Percentiles rank a stretch among this genome's conserved stretches.
phyloP scores from a whole-genome alignment of 2,113 vertebrate genomes.

The Lipophrys pholis region DNA sequence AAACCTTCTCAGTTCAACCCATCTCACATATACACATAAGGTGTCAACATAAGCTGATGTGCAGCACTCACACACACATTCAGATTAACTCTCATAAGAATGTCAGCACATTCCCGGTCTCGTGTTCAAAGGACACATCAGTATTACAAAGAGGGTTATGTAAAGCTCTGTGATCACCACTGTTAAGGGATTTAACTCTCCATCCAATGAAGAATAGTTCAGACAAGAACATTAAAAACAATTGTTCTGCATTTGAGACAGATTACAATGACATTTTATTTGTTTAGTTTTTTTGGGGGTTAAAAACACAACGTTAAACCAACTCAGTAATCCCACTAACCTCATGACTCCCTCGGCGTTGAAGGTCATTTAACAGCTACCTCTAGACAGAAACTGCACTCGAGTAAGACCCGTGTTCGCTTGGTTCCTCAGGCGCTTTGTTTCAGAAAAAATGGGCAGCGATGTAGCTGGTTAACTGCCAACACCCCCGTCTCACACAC shows the following conservation, averaged over 20 bases:
- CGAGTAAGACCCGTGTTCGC: slow-evolving; percentile 41
- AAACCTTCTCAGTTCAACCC: slow-evolving; percentile 34
- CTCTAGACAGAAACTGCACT: slow-evolving; percentile 64
- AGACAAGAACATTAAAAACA: too few species aligned
- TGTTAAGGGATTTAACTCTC: slow-evolving; percentile 18
- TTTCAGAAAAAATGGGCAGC: slow-evolving; percentile 23
- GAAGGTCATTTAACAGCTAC: slow-evolving; percentile 66
- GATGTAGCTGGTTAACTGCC: slow-evolving; percentile 34
- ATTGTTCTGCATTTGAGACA: too few species aligned
- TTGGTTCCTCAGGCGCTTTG: slow-evolving; percentile 43
- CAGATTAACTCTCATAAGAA: slow-evolving; percentile 39
- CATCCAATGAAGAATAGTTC: slow-evolving; percentile 7
- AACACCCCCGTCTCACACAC: neutral
- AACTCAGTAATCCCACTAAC: slow-evolving; percentile 12
- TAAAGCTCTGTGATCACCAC: slow-evolving; percentile 13
- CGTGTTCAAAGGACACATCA: slow-evolving; percentile 38
- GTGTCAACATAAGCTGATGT: too few species aligned
- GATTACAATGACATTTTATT: too few species aligned
- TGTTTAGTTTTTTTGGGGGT: too few species aligned
- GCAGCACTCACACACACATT: slow-evolving; percentile 19
- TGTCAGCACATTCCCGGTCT: slow-evolving; percentile 41
- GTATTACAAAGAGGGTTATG: slow-evolving; percentile 54
- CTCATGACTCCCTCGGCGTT: slow-evolving; percentile 24
- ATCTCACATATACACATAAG: slow-evolving; percentile 6
- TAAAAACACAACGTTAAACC: slow-evolving; percentile 1